A percentile compares a stretch with the other conserved stretches of the same genome.
Conservation (phyloP, 2,113 vertebrate species). For the Oxyura jamaicensis region DNA sequence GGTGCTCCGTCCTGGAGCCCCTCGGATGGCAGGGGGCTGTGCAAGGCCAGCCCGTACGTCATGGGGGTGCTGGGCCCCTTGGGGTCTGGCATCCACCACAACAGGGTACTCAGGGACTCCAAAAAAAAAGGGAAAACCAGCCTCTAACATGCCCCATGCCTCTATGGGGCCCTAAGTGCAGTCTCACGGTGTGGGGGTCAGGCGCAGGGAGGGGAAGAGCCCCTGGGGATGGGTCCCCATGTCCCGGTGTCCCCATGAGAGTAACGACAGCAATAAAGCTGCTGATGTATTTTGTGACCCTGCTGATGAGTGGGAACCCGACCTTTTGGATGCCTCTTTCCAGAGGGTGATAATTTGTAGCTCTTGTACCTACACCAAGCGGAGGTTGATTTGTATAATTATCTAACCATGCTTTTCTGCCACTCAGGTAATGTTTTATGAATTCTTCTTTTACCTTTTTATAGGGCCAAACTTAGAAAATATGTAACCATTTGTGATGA, state of each 20-base stretch:
- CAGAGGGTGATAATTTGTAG: slow-evolving; percentile 82
- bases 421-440: background rate
- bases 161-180: fast-evolving
- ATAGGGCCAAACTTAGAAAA: background rate
- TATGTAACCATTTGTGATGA: background rate
- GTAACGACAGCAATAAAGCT: slow-evolving; percentile 75
- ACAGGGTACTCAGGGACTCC: no score
- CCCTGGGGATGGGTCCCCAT: no score
- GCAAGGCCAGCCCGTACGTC: fast-evolving
- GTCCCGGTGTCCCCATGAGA: slow-evolving; percentile 66
- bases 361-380: background rate
- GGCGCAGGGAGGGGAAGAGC: no score
- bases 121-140: no score
- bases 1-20: background rate
- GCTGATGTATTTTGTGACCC: slow-evolving; percentile 92
- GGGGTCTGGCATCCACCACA: no score
- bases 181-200: background rate
- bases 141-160: fast-evolving
- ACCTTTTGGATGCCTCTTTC: slow-evolving; percentile 83
- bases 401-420: background rate
- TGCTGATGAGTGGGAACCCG: slow-evolving; percentile 94
- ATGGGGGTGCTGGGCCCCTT: fast-evolving
- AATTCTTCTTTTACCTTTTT: background rate
- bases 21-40: fast-evolving
- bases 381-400: background rate